Base-by-base conservation (phyloP, 2,797 vertebrate species). In the Propithecus deckenii region DNA sequence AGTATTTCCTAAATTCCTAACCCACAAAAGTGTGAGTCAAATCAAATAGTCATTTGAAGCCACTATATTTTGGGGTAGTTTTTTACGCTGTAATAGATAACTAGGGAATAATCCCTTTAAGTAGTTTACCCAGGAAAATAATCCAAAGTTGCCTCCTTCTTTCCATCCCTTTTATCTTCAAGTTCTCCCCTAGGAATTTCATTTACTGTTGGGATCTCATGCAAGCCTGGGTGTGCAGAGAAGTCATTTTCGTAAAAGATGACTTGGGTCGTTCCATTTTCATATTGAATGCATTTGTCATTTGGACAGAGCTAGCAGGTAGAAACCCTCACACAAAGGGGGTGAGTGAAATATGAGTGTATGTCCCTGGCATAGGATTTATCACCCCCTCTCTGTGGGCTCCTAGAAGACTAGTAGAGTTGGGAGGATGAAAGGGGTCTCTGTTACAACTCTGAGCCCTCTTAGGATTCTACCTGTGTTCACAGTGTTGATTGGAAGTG, bases 241-340 rank as follows among this genome's bases (percentile, higher is more conserved):
- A 90, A 86, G 71, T 65, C 72, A n/a, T 78, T 91, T 95, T 96
- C 86, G n/a, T 96, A 67, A 96, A 88, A 91, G 80, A 91, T 80
- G 76, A 63, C 89, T 81, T 85, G 38, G 92, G 76, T 71, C 48
- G 38, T 88, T 92, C 74, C 61, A 23, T 83, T 95, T 95, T 90
- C 74, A 71, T 88, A 55, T 41, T 92, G 72, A 67, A 89, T 85
- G 67, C 67, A 88, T 92, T 87, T 95, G 43, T 91, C 93, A 91
- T 38, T 67, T 67, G 46, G 65, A 67, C 75, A 84, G 6, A 89
- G 35, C 25, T 86, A 91, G 83, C 84, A 93, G 69, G 59, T 32
- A 57, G 81, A 94, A 91, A 87, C 17, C 7, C 46, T 72, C 48
- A 41, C 23, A 59, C 52, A 80, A 63, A 78, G 50, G 25, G 22